These are phyloP conservation scores for Prunella himalayana DNA, from an alignment of 2,113 vertebrate species.

Conservation along the genomic window DNA sequence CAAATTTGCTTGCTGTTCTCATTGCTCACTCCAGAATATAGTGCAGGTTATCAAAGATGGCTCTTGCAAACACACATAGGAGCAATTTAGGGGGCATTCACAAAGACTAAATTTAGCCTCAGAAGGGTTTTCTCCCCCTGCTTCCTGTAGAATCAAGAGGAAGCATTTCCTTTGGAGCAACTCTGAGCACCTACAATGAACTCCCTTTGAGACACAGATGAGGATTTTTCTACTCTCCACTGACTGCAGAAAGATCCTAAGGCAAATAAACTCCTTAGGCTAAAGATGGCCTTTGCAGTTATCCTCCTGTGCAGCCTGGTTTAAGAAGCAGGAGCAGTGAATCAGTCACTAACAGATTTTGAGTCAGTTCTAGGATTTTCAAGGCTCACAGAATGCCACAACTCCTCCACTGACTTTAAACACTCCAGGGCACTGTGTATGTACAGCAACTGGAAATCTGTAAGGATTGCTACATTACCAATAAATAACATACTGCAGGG, in stretches of 20 bases:
- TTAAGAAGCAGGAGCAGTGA: neutral
- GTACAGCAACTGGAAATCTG: neutral
- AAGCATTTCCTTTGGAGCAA: neutral
- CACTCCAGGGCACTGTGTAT: fast-evolving
- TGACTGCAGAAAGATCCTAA: neutral
- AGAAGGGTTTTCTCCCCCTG: neutral
- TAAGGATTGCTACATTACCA: neutral
- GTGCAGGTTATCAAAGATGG: neutral
- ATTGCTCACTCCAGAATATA: neutral
- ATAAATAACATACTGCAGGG: neutral
- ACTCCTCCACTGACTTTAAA: neutral
- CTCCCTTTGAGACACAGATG: neutral
- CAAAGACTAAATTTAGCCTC: neutral
- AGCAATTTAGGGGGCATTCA: neutral
- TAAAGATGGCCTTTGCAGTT: neutral
- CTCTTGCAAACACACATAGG: neutral
- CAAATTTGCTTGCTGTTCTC: neutral
- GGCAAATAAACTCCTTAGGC: neutral
- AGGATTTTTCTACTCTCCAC: neutral
- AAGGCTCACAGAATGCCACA: neutral
- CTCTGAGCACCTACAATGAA: neutral
- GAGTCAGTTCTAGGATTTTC: neutral
- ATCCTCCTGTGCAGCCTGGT: neutral
- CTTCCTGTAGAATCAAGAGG: neutral
- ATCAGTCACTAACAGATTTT: neutral